A percentile compares a stretch with the other conserved stretches of the same genome.
phyloP scores from a whole-genome alignment of 1,140 invertebrate species.

The Oedothorax gibbosus region DNA sequence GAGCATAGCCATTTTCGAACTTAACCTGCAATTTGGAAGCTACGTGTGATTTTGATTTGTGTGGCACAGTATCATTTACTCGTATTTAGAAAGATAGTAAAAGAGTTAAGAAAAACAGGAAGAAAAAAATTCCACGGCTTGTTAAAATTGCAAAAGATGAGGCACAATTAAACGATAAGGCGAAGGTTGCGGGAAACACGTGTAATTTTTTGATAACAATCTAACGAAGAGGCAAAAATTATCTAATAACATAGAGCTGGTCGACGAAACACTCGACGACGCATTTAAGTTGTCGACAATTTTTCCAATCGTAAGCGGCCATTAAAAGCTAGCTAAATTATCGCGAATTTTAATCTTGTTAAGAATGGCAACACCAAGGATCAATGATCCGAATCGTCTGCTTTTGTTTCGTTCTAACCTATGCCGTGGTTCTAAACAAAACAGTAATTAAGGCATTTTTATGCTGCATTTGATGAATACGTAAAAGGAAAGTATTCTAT shows the following conservation, averaged over 20 bases:
- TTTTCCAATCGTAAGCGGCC: not conserved
- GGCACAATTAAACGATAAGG: constrained; percentile 4
- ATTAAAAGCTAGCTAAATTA: constrained; percentile 19
- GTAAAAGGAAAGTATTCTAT: too few species aligned
- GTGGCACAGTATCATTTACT: not conserved
- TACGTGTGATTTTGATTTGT: constrained; percentile 17
- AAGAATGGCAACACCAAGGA: constrained; percentile 1
- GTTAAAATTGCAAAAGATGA: constrained; percentile 17
- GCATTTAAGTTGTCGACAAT: constrained; percentile 26
- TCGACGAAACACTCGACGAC: not conserved
- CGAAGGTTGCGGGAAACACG: not conserved
- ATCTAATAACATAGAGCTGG: constrained; percentile 17
- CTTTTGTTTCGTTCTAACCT: too few species aligned
- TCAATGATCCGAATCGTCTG: too few species aligned
- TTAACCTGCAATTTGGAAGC: constrained; percentile 17
- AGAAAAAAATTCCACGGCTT: constrained; percentile 14
- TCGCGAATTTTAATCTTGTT: constrained; percentile 13
- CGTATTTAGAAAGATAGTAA: not conserved
- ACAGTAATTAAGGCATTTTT: too few species aligned
- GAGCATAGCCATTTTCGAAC: not conserved
- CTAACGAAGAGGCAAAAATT: constrained; percentile 7
- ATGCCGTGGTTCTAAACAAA: too few species aligned
- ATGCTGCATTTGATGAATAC: too few species aligned
- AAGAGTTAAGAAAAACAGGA: not conserved
- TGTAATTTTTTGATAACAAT: constrained; percentile 35